Evolutionary conservation across 2,113 vertebrate species (phyloP).

Genomic region (Talpa occidentalis): DNA sequence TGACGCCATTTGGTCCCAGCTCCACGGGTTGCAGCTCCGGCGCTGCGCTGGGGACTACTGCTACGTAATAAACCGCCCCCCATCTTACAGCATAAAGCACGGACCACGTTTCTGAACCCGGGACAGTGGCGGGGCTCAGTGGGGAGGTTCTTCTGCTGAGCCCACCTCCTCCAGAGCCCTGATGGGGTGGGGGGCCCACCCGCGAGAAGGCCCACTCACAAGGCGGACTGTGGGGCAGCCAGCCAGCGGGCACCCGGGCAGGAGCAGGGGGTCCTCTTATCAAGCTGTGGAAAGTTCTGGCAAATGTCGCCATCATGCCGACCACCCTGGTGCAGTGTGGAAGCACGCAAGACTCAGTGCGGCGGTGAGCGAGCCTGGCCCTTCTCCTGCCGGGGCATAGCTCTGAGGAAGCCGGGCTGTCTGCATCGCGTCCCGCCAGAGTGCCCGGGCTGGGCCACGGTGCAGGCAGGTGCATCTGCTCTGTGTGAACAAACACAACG

Average conservation of each 20-base stretch:
- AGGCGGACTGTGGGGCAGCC: accelerated
- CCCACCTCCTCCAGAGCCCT: neutral
- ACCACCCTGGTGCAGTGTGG: accelerated
- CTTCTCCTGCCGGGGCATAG: accelerated
- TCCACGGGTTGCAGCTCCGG: neutral
- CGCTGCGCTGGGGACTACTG: accelerated
- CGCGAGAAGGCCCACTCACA: neutral
- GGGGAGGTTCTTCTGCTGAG: neutral
- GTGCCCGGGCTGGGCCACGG: neutral
- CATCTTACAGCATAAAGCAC: no score
- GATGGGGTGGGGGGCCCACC: no score
- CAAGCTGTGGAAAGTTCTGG: neutral
- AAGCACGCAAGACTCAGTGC: accelerated
- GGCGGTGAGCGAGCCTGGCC: accelerated
- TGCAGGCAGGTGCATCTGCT: no score
- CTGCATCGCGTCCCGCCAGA: neutral
- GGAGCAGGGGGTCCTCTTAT: accelerated
- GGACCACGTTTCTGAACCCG: no score
- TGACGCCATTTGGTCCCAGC: neutral
- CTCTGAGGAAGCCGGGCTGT: neutral
- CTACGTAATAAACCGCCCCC: neutral
- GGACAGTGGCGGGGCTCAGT: no score
- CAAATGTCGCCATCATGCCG: neutral
- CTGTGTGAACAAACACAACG: no score
- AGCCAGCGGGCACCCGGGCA: no score